These are phyloP conservation scores for Alentia gelatinosa DNA, from an alignment of 2,888 invertebrate genomes.

Conservation along the genomic window DNA sequence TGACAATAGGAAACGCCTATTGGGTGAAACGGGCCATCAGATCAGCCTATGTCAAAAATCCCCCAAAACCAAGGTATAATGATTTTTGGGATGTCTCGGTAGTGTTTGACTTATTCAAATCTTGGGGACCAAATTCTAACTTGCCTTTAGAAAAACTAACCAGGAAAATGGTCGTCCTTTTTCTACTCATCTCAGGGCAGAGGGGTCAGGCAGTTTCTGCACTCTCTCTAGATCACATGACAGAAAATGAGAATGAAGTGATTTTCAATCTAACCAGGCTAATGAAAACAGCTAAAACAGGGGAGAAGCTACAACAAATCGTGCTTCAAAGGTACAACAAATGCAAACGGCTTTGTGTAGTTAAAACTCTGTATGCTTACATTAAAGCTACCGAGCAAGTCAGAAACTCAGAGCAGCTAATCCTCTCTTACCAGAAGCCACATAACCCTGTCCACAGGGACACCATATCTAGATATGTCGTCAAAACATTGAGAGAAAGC, in stretches of 20 bases:
- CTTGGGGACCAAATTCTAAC: background rate
- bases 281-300: background rate
- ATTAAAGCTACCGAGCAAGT: background rate
- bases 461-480: too few relatives aligned
- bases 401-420: background rate
- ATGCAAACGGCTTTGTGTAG: background rate
- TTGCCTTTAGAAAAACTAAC: background rate
- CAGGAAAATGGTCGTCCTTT: background rate
- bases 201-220: background rate
- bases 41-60: background rate
- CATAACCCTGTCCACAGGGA: background rate
- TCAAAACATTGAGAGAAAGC: too few relatives aligned
- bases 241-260: background rate
- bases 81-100: background rate
- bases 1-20: background rate
- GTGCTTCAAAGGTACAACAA: background rate
- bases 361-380: background rate
- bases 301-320: background rate
- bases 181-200: background rate
- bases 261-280: background rate
- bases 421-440: background rate
- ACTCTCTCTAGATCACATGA: background rate
- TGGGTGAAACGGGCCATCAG: background rate
- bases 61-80: background rate
- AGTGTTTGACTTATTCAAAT: background rate